Conservation (phyloP, 2,888 invertebrate species). For the Brachyptera risi region DNA sequence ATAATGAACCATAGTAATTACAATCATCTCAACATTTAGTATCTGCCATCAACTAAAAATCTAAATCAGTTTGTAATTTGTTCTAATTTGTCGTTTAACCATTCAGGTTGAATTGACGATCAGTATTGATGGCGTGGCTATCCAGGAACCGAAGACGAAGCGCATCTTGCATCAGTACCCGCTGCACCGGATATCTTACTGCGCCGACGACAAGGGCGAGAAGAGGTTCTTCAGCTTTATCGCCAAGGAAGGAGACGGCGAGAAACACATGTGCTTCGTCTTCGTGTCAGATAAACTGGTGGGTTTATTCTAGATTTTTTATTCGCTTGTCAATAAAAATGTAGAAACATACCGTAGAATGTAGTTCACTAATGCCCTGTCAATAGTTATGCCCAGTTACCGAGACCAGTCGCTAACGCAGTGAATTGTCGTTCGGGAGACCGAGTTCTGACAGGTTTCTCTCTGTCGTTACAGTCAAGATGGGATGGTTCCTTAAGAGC, state of each 20-base stretch:
- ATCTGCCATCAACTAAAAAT: not conserved
- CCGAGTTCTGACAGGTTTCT: too few relatives aligned
- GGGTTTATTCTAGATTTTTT: constrained; percentile 36
- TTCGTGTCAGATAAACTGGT: constrained; percentile 92
- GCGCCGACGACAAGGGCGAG: constrained; percentile 97
- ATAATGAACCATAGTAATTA: too few relatives aligned
- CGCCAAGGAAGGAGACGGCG: constrained; percentile 72
- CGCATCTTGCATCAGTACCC: constrained; percentile 91
- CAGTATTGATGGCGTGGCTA: constrained; percentile 93
- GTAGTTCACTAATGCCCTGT: not conserved
- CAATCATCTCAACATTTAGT: too few relatives aligned
- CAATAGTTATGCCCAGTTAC: not conserved
- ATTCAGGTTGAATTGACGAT: constrained; percentile 82
- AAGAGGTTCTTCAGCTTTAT: constrained; percentile 96
- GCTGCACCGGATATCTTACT: constrained; percentile 95
- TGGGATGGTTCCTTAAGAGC: too few relatives aligned
- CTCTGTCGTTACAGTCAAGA: too few relatives aligned
- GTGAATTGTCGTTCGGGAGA: too few relatives aligned
- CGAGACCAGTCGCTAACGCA: too few relatives aligned
- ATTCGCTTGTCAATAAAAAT: not conserved
- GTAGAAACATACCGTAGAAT: too few relatives aligned
- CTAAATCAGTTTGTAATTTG: not conserved
- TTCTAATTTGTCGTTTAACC: constrained; percentile 22
- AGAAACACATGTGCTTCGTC: constrained; percentile 92
- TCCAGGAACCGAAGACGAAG: constrained; percentile 55